A percentile compares a stretch with the other conserved stretches of the same genome.
These are phyloP conservation scores for Ictidomys tridecemlineatus DNA, from an alignment of 2,113 vertebrate genomes.

Conservation along the genomic window DNA sequence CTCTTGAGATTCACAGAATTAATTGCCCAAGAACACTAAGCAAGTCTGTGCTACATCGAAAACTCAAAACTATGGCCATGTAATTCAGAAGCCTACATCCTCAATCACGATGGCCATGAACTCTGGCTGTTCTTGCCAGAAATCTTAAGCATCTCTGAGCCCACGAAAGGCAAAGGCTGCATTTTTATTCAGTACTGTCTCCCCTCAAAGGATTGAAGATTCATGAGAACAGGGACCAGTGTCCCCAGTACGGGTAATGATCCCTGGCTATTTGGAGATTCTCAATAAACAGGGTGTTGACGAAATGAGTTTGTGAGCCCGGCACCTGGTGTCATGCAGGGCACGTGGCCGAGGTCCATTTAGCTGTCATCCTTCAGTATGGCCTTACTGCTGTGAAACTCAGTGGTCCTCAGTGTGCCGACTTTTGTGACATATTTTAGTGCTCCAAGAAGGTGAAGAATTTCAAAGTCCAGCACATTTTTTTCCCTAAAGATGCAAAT, in stretches of 20 bases:
- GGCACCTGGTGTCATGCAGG: too few relatives aligned
- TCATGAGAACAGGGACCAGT: neutral
- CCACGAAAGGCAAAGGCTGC: neutral
- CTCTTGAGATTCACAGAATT: neutral
- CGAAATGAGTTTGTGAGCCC: neutral
- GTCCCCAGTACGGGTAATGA: neutral
- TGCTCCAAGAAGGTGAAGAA: constrained; percentile 23
- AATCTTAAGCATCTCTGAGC: neutral
- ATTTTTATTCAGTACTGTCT: neutral
- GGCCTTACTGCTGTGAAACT: neutral
- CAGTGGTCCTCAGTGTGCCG: neutral
- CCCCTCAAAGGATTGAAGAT: neutral
- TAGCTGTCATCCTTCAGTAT: neutral
- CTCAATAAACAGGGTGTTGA: neutral
- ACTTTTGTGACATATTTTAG: neutral
- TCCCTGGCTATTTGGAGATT: neutral
- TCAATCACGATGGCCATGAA: neutral
- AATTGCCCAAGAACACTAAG: neutral
- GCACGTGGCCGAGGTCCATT: neutral
- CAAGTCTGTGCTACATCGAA: neutral
- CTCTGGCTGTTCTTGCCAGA: neutral
- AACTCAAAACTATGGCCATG: neutral
- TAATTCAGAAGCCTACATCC: neutral
- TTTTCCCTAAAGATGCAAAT: constrained; percentile 38
- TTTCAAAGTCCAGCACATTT: constrained; percentile 22